A percentile compares a stretch with the other conserved stretches of the same genome.
These are phyloP conservation scores for Drosophila bocqueti DNA, from an alignment of 1,140 invertebrate genomes.

Conservation along the genomic window DNA sequence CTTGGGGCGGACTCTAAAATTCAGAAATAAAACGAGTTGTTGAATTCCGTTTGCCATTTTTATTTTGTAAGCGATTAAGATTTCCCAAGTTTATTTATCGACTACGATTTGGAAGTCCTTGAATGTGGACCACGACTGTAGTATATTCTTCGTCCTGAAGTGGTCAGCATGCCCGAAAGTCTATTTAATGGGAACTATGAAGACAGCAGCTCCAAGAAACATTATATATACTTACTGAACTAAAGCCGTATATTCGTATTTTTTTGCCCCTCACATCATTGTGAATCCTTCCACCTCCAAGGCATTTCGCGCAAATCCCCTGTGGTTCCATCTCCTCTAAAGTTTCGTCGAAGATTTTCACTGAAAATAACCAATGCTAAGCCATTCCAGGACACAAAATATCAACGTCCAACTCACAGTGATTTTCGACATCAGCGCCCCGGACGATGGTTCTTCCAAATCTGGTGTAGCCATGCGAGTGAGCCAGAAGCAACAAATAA, in stretches of 20 bases:
- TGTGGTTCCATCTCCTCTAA: conserved; percentile 22
- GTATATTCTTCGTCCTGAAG: conserved; percentile 35
- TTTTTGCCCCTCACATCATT: background rate
- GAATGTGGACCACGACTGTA: conserved; percentile 27
- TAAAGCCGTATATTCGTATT: conserved; percentile 46
- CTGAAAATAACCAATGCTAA: background rate
- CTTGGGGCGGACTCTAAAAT: background rate
- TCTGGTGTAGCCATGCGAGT: conserved; percentile 46
- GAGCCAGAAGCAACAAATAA: conserved; percentile 44
- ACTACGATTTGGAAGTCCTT: conserved; percentile 32
- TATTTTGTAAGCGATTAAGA: conserved; percentile 1
- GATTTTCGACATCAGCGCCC: conserved; percentile 15
- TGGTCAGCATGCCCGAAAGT: conserved; percentile 62
- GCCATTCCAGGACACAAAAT: no score
- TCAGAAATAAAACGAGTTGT: background rate
- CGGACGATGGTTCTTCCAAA: conserved; percentile 46
- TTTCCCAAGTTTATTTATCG: conserved; percentile 1
- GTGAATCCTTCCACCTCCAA: conserved; percentile 55
- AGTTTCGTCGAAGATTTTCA: conserved; percentile 33
- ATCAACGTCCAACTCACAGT: conserved; percentile 31
- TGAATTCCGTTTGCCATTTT: background rate
- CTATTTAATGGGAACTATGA: conserved; percentile 10
- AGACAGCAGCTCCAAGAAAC: background rate
- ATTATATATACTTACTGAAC: conserved; percentile 34
- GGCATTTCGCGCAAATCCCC: conserved; percentile 42